Evolutionary conservation across 1,140 invertebrate genomes (phyloP), one percentile per base, ranked within the genome.

Genomic region (Achatina immaculata): DNA sequence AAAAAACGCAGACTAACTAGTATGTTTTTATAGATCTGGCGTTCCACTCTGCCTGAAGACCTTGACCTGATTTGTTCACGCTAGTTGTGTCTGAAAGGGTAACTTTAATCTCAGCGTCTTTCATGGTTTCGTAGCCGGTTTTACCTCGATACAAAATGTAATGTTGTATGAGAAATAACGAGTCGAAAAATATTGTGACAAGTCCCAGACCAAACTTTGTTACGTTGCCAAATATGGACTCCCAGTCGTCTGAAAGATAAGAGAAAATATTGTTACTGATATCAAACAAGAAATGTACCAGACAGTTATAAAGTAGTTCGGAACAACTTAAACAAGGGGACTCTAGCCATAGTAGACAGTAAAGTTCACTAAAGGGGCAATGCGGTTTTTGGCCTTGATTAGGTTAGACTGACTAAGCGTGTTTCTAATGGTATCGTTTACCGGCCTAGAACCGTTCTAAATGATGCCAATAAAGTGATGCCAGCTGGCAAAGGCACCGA

Each of bases 201-300:
- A 98, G 91, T 62, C 98, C 98, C 7, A 99, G 92, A 62, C 98
- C 98, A 91, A 99, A 98, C 92, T 99, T 99, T 0, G 97, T 99
- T 6, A 95, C 95, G 92, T 99, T 97, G 6, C 97, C 97, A 92
- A 98, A 97, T 90, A 99, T 95, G 55, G 96, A 98, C 24, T 93
- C 92, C 97, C 97, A 99, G 91, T 99, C 97, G 93, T 98, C 96
- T 96, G 90, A 93, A 87, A 65, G 31, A 66, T 28, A 51, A 42
- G n/a, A 68, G 34, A 28, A 68, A n/a, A n/a, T n/a, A n/a, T n/a
- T n/a, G n/a, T n/a, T n/a, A n/a, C n/a, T 16, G n/a, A 55, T n/a
- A 55, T 16, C 14, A 55, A 24, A 80, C 40, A 24, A 16, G 51
- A 16, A 55, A 55, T 55, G 51, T 55, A 16, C 14, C 14, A n/a